Conservation (phyloP, 2,797 vertebrate genomes). For the Anguilla anguilla region DNA sequence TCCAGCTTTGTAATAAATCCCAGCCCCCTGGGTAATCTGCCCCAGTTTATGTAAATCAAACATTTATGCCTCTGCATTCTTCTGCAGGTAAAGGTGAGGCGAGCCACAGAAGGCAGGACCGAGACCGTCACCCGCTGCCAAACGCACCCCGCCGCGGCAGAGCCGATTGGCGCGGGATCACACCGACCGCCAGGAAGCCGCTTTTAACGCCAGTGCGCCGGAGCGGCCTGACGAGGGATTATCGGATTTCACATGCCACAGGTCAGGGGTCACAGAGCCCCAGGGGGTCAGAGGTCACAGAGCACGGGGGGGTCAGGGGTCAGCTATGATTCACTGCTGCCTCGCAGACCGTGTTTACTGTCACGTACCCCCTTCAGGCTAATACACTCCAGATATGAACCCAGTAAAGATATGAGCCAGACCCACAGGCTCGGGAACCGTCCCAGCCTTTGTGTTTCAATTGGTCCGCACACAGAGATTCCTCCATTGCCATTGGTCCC, state of each 20-base stretch:
- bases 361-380: background rate
- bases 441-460: background rate
- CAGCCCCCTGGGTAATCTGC: background rate
- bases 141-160: background rate
- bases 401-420: background rate
- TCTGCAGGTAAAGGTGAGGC: background rate
- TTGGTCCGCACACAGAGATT: background rate
- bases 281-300: background rate
- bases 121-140: background rate
- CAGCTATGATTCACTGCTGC: background rate
- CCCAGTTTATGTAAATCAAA: background rate
- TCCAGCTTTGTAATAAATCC: background rate
- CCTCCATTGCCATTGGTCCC: background rate
- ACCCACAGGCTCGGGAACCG: background rate
- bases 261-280: background rate
- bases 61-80: background rate
- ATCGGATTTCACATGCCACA: conserved; percentile 6
- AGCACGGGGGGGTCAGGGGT: background rate
- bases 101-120: background rate
- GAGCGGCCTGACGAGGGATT: background rate
- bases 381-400: background rate
- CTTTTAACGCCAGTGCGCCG: background rate
- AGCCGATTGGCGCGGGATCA: background rate
- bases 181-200: background rate
- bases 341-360: background rate